Conservation (phyloP, 1,140 invertebrate genomes). For the Trinorchestia longiramus region DNA sequence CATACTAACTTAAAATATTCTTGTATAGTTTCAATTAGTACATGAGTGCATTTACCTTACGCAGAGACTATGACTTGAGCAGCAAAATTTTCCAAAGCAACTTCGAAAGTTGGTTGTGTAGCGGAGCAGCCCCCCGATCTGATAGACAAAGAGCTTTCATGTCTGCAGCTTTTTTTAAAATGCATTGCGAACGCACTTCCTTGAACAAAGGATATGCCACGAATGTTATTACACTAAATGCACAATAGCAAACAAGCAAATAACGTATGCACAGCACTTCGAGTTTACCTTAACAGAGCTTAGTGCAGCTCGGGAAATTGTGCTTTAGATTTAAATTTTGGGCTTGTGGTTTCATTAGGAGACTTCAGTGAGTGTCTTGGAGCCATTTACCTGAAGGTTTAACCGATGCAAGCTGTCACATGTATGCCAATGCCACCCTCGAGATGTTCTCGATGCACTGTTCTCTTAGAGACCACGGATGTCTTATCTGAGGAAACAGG, state of each 20-base stretch:
- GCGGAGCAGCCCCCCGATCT: no score
- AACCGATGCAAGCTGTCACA: not conserved
- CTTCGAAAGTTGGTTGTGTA: no score
- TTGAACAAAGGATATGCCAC: no score
- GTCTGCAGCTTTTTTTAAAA: no score
- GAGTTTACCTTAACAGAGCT: not conserved
- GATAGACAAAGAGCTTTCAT: no score
- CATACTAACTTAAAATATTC: no score
- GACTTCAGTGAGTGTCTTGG: not conserved
- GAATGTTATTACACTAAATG: not conserved
- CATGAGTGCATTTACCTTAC: no score
- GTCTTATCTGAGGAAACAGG: conserved; percentile 43
- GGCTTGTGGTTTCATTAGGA: not conserved
- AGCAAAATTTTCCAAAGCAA: no score
- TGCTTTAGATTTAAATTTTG: not conserved
- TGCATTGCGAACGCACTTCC: no score
- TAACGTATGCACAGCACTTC: not conserved
- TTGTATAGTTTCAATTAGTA: no score
- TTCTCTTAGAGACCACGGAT: conserved; percentile 36
- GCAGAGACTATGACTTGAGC: no score
- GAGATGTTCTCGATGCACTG: not conserved
- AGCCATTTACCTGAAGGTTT: not conserved
- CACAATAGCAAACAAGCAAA: not conserved
- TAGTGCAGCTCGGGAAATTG: not conserved
- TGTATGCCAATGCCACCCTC: not conserved